Conservation (phyloP, 1,140 invertebrate genomes). For the Mylabris phalerata region DNA sequence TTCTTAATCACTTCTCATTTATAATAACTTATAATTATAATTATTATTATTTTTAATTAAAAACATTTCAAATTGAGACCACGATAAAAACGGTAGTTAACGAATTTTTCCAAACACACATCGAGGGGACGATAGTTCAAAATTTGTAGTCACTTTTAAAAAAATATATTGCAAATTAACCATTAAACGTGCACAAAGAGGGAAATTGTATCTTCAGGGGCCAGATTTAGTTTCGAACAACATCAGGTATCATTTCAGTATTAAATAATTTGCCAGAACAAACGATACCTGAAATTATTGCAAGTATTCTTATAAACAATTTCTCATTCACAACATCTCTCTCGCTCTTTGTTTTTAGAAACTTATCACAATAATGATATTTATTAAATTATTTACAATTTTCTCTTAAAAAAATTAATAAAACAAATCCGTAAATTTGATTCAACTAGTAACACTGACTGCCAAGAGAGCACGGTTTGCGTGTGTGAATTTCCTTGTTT, state of each 20-base stretch:
- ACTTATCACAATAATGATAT: constrained; percentile 36
- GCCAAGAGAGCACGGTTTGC: constrained; percentile 17
- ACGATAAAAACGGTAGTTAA: constrained; percentile 26
- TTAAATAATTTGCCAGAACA: background rate
- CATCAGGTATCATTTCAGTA: too few relatives aligned
- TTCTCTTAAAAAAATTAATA: constrained; percentile 13
- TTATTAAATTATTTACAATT: constrained; percentile 8
- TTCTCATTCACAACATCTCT: too few relatives aligned
- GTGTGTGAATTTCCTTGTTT: too few relatives aligned
- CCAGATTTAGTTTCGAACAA: too few relatives aligned
- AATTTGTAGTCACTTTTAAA: constrained; percentile 2
- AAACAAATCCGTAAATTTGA: constrained; percentile 13
- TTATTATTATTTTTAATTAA: constrained; percentile 22
- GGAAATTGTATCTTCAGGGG: constrained; percentile 2
- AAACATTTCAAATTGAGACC: constrained; percentile 27
- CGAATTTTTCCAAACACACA: background rate
- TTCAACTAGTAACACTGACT: constrained; percentile 5
- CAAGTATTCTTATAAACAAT: too few relatives aligned
- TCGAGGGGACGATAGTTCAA: background rate
- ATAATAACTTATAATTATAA: constrained; percentile 20
- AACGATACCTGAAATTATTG: background rate
- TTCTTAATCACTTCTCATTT: background rate
- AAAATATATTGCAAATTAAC: constrained; percentile 6
- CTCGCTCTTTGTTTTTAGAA: constrained; percentile 5
- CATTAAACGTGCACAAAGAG: constrained; percentile 12